A percentile compares a stretch with the other conserved stretches of the same genome.
Evolutionary conservation across 2,888 invertebrate species (phyloP).

Genomic region (Thysanoteuthis rhombus): DNA sequence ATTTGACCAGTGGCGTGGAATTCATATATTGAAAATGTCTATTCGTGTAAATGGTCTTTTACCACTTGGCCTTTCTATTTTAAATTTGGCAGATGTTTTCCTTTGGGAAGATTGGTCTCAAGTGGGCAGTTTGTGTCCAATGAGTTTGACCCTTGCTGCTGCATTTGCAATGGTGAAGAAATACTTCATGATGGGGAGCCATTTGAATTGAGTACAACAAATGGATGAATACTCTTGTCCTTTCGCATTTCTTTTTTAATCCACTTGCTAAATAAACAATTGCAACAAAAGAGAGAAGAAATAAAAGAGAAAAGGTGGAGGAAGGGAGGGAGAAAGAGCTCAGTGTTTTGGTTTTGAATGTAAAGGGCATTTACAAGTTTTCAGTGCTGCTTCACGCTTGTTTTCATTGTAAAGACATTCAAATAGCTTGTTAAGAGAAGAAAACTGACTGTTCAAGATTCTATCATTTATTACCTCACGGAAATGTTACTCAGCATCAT

Average conservation of each 20-base stretch:
- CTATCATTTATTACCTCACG: too few species aligned
- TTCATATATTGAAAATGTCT: slow-evolving; percentile 12
- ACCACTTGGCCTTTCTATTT: slow-evolving; percentile 12
- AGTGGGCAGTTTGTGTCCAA: slow-evolving; percentile 12
- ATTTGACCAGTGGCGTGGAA: slow-evolving; percentile 12
- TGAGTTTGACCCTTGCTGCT: not conserved
- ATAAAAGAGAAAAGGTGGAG: not conserved
- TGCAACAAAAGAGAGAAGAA: not conserved
- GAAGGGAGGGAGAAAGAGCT: not conserved
- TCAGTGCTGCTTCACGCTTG: not conserved
- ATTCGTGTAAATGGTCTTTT: slow-evolving; percentile 12
- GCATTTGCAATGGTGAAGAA: not conserved
- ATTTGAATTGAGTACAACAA: not conserved
- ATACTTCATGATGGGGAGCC: not conserved
- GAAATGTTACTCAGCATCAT: too few species aligned
- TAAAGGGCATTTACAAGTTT: not conserved
- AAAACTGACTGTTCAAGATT: too few species aligned
- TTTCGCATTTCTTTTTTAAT: not conserved
- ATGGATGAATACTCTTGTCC: not conserved
- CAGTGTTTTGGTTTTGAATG: not conserved
- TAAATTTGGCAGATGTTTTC: slow-evolving; percentile 12
- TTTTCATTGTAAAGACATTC: not conserved
- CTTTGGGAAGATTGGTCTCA: slow-evolving; percentile 12
- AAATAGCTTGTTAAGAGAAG: not conserved
- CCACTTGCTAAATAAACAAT: not conserved